Evolutionary conservation across 1,140 invertebrate species (phyloP), one percentile per base, ranked within the genome.

Genomic region (Listronotus bonariensis): DNA sequence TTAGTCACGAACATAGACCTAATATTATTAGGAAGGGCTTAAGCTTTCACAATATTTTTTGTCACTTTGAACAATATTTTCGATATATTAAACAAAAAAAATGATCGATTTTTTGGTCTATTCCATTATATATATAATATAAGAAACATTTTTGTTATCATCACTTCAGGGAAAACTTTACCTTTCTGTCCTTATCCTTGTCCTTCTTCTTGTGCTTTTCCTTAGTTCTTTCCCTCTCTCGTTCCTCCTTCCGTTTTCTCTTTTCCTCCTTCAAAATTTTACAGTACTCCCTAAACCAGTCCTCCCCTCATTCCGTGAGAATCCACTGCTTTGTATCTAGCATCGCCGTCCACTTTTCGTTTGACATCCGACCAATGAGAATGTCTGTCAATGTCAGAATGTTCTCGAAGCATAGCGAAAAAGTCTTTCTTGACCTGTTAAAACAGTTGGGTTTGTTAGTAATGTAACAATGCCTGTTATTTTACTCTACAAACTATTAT

Each of bases 341-440:
- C 78, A 81, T 99, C 97, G 8, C 84, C 81, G 73, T 98, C 95
- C 34, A 99, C 82, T 72, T 92, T 92, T 80, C 98, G 96, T 82
- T 98, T 98, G 12, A 92, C 89, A 62, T 98, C 95, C 43, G 88
- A 85, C 96, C 96, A 99, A 40, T 93, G 87, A 8, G 92, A 87
- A 79, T 97, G 92, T 11, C 93, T 88, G 75, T 97, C 93, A 45
- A 92, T 87, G 34, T 88, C 85, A 72, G 89, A 85, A 70, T 87
- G 83, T 71, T 98, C 95, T 71, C 91, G 89, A 66, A 99, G 84
- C 77, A 99, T 85, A 36, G 87, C 84, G 72, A 97, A 82, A 84
- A 98, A 99, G 77, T 98, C 94, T 78, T 89, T 88, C 82, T 94
- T 95, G 71, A 93, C 88, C 96, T 98, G 86, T 80, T n/a, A 91